Evolutionary conservation across 1,140 invertebrate species (phyloP).

Genomic region (Mesaphorura yosii): DNA sequence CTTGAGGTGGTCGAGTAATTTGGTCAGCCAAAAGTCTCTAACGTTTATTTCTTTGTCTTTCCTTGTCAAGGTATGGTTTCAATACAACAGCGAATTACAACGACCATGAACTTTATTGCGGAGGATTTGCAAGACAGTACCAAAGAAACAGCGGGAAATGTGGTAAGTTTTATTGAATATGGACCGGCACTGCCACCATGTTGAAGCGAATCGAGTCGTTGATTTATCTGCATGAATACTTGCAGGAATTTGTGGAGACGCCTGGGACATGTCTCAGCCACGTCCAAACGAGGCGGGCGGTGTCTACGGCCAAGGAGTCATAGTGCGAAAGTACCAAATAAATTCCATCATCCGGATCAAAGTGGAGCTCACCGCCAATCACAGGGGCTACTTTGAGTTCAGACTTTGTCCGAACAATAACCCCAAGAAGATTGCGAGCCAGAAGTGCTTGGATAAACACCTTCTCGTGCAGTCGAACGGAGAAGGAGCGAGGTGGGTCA

Average conservation of each 20-base stretch:
- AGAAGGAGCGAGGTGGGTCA: conserved; percentile 32
- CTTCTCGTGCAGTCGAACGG: conserved; percentile 47
- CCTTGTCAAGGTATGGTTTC: conserved; percentile 48
- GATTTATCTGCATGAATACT: too few relatives aligned
- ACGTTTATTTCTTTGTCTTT: too few relatives aligned
- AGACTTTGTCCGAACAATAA: conserved; percentile 57
- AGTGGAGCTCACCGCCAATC: conserved; percentile 59
- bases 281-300: conserved; percentile 72
- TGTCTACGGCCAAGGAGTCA: conserved; percentile 61
- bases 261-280: conserved; percentile 59
- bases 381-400: conserved; percentile 73
- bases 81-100: conserved; percentile 60
- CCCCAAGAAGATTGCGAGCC: conserved; percentile 41
- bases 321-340: conserved; percentile 59
- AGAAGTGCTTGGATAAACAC: conserved; percentile 64
- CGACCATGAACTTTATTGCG: conserved; percentile 79
- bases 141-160: conserved; percentile 61
- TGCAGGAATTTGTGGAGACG: conserved; percentile 57
- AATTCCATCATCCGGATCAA: conserved; percentile 55
- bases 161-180: too few relatives aligned
- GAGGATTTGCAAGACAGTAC: conserved; percentile 69
- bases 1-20: too few relatives aligned
- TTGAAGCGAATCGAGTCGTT: too few relatives aligned
- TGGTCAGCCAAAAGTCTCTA: too few relatives aligned
- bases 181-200: too few relatives aligned